Evolutionary conservation across 2,888 invertebrate species (phyloP).

Genomic region (Lepidocyrtoides sp.): DNA sequence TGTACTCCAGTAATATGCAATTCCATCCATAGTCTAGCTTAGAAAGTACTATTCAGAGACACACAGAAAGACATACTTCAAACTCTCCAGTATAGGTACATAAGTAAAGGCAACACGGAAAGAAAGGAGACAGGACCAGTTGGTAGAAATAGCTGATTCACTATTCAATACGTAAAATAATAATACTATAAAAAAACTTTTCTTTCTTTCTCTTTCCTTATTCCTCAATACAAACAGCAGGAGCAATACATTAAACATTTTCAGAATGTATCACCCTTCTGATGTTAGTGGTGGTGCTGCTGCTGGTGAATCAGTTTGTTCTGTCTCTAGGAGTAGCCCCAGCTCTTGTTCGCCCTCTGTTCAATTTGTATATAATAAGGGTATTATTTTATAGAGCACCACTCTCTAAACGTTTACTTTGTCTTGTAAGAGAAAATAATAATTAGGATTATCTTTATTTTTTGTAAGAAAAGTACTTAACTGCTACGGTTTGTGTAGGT

Average conservation of each 20-base stretch:
- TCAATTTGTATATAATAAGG: conserved; percentile 61
- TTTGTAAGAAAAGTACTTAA: too few relatives aligned
- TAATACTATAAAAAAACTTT: background rate
- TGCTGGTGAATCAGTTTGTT: conserved; percentile 73
- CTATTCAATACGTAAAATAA: conserved; percentile 39
- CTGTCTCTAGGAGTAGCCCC: conserved; percentile 74
- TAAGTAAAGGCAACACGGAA: conserved; percentile 2
- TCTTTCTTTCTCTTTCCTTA: background rate
- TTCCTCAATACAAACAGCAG: conserved; percentile 49
- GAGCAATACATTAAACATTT: conserved; percentile 40
- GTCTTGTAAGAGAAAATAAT: conserved; percentile 25
- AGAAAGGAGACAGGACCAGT: conserved; percentile 73
- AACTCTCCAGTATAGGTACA: background rate
- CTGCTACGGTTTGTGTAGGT: too few relatives aligned
- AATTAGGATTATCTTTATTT: too few relatives aligned
- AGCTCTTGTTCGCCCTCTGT: conserved; percentile 30
- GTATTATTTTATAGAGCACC: background rate
- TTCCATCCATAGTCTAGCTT: background rate
- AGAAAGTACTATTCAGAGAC: background rate
- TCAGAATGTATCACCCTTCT: conserved; percentile 57
- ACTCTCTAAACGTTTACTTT: too few relatives aligned
- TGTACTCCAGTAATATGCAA: conserved; percentile 7
- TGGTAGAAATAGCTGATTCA: conserved; percentile 74
- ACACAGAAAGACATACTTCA: background rate
- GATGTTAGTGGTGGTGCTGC: background rate